Base-by-base conservation (phyloP, 2,113 vertebrate genomes). In the Oncorhynchus kisutch region DNA sequence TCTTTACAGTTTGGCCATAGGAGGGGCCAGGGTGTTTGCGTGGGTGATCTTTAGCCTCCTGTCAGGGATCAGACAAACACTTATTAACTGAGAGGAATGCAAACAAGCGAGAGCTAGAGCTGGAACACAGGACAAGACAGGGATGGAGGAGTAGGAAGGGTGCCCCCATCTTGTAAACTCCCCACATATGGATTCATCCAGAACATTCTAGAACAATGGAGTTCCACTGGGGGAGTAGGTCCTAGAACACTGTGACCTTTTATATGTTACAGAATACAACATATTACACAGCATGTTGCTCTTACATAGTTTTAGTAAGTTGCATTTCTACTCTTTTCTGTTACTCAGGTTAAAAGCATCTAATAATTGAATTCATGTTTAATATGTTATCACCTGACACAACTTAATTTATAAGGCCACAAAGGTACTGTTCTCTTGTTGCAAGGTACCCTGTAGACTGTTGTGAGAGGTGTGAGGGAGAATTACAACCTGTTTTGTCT, bases 71-170 rank as follows among this genome's bases (percentile, higher is more conserved):
- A 86, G 81, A 93, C 90, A 69, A 86, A 94, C 91, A 94, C 90
- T 92, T 86, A 93, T 94, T 94, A 95, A 94, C 92, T 88, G 88
- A 82, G 87, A 94, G 92, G 93, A 94, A 95, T 93, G 92, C 86
- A 91, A 91, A 94, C 94, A 93, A 85, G 89, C 76, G 48, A 72
- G 81, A 85, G 39, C 9, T 12, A 45, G 39, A 85, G 39, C 9
- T 12, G 11, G 39, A 80, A 85, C 57, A 24, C 84, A 74, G 79
- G 64, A 82, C 82, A 75, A 82, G 34, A n/a, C 75, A 71, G 39
- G 39, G 39, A 45, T 45, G 39, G 9, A 45, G 39, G 39, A 45
- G 29, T 2, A 51, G 29, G 31, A 48, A 69, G 39, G 39, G 7
- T 39, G 71, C 60, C 60, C 73, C 24, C 54, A 51, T 1, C 76